These are phyloP conservation scores for Diogma glabrata DNA, from an alignment of 2,888 invertebrate genomes.

Conservation along the genomic window DNA sequence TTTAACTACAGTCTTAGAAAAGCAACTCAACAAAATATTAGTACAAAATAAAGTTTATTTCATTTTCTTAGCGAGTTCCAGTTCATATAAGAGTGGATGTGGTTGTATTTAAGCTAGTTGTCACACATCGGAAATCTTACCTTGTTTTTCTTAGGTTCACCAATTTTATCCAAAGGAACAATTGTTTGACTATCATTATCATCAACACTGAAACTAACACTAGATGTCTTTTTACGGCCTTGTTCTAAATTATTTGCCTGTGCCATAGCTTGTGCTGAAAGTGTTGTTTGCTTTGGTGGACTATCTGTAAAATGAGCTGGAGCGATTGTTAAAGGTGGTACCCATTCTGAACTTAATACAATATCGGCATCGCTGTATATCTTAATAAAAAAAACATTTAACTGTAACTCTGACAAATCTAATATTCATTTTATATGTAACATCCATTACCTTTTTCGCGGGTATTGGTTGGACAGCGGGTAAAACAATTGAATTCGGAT, in stretches of 20 bases:
- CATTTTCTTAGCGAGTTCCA: too few species aligned
- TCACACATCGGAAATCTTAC: too few species aligned
- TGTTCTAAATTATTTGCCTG: conserved; percentile 32
- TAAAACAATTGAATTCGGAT: conserved; percentile 45
- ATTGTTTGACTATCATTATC: conserved; percentile 32
- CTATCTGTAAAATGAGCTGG: conserved; percentile 54
- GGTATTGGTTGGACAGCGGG: conserved; percentile 51
- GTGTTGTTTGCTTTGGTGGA: conserved; percentile 25
- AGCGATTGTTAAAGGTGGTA: conserved; percentile 71
- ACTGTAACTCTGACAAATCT: too few species aligned
- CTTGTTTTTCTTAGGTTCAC: conserved; percentile 62
- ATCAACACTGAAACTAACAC: conserved; percentile 60
- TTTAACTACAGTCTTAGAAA: too few species aligned
- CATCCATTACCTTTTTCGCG: conserved; percentile 32
- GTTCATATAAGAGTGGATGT: neutral
- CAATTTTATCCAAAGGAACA: conserved; percentile 20
- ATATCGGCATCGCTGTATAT: conserved; percentile 82
- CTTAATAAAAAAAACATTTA: conserved; percentile 33
- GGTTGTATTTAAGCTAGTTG: too few species aligned
- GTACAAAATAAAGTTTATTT: neutral
- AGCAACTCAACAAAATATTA: neutral
- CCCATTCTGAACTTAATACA: conserved; percentile 76
- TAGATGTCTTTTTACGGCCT: conserved; percentile 55
- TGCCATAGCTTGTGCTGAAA: conserved; percentile 30
- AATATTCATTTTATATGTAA: too few species aligned